A percentile compares a stretch with the other conserved stretches of the same genome.
These are phyloP conservation scores for Drosophila takahashii DNA, from an alignment of 1,140 invertebrate species.

Conservation along the genomic window DNA sequence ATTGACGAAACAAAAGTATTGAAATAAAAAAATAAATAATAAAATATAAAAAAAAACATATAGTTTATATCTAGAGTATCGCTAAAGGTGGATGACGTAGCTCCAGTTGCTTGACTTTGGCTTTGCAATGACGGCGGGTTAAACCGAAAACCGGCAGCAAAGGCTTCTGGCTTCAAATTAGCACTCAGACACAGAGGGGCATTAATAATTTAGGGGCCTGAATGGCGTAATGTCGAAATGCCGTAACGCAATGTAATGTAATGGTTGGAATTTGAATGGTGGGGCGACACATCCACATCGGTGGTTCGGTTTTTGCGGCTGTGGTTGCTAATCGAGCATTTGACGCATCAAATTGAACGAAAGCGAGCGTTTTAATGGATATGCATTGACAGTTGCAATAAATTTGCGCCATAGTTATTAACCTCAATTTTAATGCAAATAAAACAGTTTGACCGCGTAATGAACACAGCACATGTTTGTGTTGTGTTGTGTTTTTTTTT, in stretches of 20 bases:
- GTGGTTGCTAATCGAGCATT: slow-evolving; percentile 50
- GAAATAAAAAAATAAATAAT: too few species aligned
- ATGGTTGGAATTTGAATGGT: slow-evolving; percentile 3
- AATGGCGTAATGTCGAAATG: neutral
- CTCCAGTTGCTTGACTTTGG: slow-evolving; percentile 25
- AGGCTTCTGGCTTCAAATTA: slow-evolving; percentile 22
- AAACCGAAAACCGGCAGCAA: neutral
- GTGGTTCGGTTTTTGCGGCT: slow-evolving; percentile 1
- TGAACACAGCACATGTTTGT: slow-evolving; percentile 37
- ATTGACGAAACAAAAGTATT: too few species aligned
- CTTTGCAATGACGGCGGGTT: slow-evolving; percentile 1
- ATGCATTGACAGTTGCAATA: slow-evolving; percentile 68
- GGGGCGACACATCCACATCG: neutral
- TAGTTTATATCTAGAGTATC: neutral
- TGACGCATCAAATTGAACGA: slow-evolving; percentile 56
- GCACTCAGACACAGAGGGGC: slow-evolving; percentile 4
- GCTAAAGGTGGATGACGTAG: neutral
- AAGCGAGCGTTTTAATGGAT: slow-evolving; percentile 47
- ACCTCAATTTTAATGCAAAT: slow-evolving; percentile 70
- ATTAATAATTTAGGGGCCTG: slow-evolving; percentile 42
- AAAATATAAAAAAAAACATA: too few species aligned
- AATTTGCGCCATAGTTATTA: slow-evolving; percentile 64
- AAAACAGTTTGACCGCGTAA: slow-evolving; percentile 58
- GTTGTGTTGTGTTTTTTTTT: neutral
- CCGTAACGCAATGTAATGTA: neutral